Base-by-base conservation (phyloP, 2,888 invertebrate genomes). In the Macrostomum cliftonense region DNA sequence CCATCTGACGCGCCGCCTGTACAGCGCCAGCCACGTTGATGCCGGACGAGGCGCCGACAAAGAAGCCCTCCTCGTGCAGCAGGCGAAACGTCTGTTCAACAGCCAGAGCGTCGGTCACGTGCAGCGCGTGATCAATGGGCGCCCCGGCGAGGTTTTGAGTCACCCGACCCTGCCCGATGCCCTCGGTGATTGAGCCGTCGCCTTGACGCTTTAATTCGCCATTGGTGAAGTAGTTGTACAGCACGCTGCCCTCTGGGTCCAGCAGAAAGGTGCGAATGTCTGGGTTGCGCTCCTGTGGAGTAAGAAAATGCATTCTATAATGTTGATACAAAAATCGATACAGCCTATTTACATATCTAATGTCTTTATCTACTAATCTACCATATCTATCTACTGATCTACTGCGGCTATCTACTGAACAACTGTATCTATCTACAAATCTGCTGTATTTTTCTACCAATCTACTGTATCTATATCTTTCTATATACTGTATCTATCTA, bases 121-220 rank as follows among this genome's bases (percentile, higher is more conserved):
- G 53, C 46, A 66, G 52, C 4, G 67, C 68, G 53, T 66, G 63
- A 57, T 69, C 68, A 13, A 69, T 59, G 4, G 66, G 65, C 13
- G 69, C 64, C n/a, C 61, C 66, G 49, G 65, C 58, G 46, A 69
- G 54, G 52, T 69, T 69, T 12, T 64, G 57, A 37, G 69, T 69
- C 7, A 69, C 57, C n/a, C 69, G 61, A 43, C 68, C 68, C 58
- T 69, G 69, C 48, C 69, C 69, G 51, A 69, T 69, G 12, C 69
- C 69, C 55, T 69, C 69, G 13, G 68, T 62, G 16, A 69, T 69
- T 17, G 65, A 64, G 39, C 60, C 59, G 2, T 65, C 68, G 13
- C 61, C 64, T 4, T 62, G 57, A 45, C 68, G 54, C 43, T 69
- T 68, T 9, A 69, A 54, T 45, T 63, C 63, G 4, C 68, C 67